Evolutionary conservation across 2,113 vertebrate species (phyloP).

Genomic region (Oncorhynchus tshawytscha): DNA sequence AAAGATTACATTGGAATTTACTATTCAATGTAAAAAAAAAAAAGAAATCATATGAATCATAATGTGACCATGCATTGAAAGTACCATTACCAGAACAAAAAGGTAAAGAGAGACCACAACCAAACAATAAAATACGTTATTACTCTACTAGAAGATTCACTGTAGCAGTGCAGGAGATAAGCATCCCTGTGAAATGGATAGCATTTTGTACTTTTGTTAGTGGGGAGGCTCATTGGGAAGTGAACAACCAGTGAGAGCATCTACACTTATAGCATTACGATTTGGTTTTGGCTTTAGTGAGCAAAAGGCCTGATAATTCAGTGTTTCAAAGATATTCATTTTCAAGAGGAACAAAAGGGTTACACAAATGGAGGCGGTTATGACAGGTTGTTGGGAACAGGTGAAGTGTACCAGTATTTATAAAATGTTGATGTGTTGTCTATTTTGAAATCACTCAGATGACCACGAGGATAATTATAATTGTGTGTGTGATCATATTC

Average conservation of each 20-base stretch:
- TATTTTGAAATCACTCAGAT: constrained; percentile 20
- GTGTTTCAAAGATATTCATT: background rate
- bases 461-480: constrained; percentile 9
- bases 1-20: constrained; percentile 97
- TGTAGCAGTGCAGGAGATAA: constrained; percentile 96
- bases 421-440: background rate
- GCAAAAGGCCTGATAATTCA: too few relatives aligned
- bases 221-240: constrained; percentile 55
- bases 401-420: constrained; percentile 69
- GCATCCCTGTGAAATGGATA: constrained; percentile 99
- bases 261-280: constrained; percentile 26
- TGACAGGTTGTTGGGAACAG: constrained; percentile 71
- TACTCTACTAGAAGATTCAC: constrained; percentile 95
- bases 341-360: constrained; percentile 68
- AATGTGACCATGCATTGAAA: constrained; percentile 95
- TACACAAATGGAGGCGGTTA: constrained; percentile 73
- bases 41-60: constrained; percentile 72
- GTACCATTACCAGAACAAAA: constrained; percentile 87
- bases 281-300: constrained; percentile 29
- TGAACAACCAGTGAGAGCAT: constrained; percentile 70
- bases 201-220: constrained; percentile 85
- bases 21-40: constrained; percentile 87
- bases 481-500: background rate
- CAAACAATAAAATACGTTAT: constrained; percentile 83
- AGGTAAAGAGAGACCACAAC: constrained; percentile 87